Evolutionary conservation across 37 sponge, comb jelly and placozoan genomes (phyloP).

Genomic region (Dysidea cf. avara): DNA sequence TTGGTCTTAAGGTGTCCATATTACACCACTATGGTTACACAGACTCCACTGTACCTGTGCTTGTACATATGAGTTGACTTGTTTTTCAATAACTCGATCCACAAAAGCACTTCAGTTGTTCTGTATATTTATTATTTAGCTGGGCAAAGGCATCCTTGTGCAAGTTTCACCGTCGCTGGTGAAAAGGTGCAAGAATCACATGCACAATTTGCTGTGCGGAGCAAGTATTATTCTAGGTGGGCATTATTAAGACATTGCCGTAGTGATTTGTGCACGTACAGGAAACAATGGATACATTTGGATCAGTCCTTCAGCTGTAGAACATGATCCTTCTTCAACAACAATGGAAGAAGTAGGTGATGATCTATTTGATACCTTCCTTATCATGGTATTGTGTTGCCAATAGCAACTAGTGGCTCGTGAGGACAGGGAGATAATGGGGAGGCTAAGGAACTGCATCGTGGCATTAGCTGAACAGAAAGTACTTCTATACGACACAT

Average conservation of each 20-base stretch:
- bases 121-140: constrained; percentile 15
- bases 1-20: too few relatives aligned
- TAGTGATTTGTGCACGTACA: not conserved
- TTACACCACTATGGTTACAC: too few relatives aligned
- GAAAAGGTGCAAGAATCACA: constrained; percentile 93
- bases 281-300: constrained; percentile 94
- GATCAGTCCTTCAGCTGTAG: constrained; percentile 76
- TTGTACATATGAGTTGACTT: too few relatives aligned
- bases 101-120: too few relatives aligned
- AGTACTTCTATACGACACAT: constrained; percentile 89
- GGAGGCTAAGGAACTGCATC: constrained; percentile 94
- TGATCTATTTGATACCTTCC: too few relatives aligned
- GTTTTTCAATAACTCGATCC: too few relatives aligned
- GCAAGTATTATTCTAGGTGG: constrained; percentile 90
- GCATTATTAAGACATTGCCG: not conserved
- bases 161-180: constrained; percentile 84
- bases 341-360: too few relatives aligned
- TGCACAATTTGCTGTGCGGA: constrained; percentile 91
- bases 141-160: constrained; percentile 73
- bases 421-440: constrained; percentile 88
- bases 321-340: not conserved
- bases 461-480: constrained; percentile 64
- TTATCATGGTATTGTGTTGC: not conserved
- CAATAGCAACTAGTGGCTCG: constrained; percentile 48
- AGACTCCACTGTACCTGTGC: too few relatives aligned